These are phyloP conservation scores for Xanthia icteritia DNA, from an alignment of 2,888 invertebrate species.

Conservation along the genomic window DNA sequence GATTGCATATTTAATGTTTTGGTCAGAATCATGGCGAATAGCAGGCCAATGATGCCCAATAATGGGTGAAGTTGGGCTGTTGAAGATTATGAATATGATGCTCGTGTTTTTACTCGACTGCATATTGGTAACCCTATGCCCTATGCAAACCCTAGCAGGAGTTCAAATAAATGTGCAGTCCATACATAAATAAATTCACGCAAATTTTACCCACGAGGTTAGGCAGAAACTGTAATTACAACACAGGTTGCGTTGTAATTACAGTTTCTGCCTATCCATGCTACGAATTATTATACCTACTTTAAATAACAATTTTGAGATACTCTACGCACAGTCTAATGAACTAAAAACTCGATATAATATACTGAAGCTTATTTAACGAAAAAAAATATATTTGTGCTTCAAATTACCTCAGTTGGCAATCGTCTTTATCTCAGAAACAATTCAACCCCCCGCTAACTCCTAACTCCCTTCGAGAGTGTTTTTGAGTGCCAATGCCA, in stretches of 20 bases:
- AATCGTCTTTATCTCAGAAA: background rate
- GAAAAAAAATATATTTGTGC: background rate
- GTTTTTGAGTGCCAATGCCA: background rate
- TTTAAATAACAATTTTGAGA: background rate
- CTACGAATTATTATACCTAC: background rate
- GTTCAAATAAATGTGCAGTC: background rate
- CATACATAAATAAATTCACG: background rate
- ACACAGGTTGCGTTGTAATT: too few relatives aligned
- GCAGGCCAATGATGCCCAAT: background rate
- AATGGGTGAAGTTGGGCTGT: background rate
- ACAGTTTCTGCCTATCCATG: too few relatives aligned
- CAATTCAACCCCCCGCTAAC: background rate
- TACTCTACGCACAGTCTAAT: background rate
- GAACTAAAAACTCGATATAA: too few relatives aligned
- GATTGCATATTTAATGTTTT: background rate
- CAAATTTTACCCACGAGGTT: background rate
- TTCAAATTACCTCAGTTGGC: background rate
- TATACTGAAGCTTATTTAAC: background rate
- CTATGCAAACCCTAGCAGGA: background rate
- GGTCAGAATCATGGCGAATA: background rate
- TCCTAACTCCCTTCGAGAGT: background rate
- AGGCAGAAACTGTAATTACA: background rate
- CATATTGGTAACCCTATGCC: background rate
- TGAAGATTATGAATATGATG: background rate
- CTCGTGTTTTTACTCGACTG: background rate